A percentile compares a stretch with the other conserved stretches of the same genome.
These are phyloP conservation scores for Lasioglossum marginatum DNA, from an alignment of 2,888 invertebrate genomes.

Conservation along the genomic window DNA sequence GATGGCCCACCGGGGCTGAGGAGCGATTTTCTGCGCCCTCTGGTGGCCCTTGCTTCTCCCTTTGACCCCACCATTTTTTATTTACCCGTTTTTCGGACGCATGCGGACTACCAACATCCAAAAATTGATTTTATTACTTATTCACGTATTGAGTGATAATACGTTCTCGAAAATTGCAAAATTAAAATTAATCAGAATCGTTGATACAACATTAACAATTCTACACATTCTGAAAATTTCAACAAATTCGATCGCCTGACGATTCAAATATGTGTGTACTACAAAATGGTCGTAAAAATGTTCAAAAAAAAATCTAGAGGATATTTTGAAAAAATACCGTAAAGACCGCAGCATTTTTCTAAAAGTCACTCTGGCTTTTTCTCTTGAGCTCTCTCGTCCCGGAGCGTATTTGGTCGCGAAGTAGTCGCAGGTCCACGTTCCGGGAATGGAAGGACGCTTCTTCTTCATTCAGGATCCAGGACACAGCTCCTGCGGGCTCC, in stretches of 20 bases:
- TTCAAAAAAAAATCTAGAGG: not conserved
- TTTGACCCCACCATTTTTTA: not conserved
- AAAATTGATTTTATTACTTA: not conserved
- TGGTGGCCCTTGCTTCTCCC: not conserved
- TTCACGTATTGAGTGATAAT: too few relatives aligned
- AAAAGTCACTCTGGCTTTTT: not conserved
- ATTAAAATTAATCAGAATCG: too few relatives aligned
- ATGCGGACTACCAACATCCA: not conserved
- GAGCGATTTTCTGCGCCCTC: conserved; percentile 28
- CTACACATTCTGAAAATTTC: too few relatives aligned
- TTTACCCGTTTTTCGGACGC: not conserved
- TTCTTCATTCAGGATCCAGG: conserved; percentile 70
- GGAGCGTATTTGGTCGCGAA: not conserved
- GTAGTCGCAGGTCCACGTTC: conserved; percentile 56
- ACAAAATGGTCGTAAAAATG: not conserved
- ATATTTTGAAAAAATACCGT: not conserved
- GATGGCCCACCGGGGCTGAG: conserved; percentile 62
- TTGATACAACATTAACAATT: not conserved
- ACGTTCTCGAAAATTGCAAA: too few relatives aligned
- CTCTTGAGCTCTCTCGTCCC: not conserved
- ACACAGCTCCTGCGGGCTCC: conserved; percentile 57
- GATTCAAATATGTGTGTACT: not conserved
- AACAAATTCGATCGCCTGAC: too few relatives aligned
- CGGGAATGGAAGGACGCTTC: conserved; percentile 60
- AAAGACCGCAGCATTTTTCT: not conserved